These are phyloP conservation scores for Epinephelus malabaricus DNA, from an alignment of 2,797 vertebrate species.

Conservation along the genomic window DNA sequence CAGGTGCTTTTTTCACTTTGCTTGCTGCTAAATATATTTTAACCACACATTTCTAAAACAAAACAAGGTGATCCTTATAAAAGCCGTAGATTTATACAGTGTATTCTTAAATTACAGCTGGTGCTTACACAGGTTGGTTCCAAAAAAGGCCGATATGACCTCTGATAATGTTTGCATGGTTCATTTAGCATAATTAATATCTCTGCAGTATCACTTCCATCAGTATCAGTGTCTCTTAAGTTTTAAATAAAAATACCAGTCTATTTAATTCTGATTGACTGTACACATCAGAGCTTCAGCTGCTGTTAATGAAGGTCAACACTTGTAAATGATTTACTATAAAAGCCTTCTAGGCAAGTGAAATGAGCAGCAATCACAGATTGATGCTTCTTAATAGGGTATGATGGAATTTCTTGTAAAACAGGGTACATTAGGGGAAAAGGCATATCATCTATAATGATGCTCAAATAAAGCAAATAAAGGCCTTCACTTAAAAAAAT, in stretches of 20 bases:
- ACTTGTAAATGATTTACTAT: neutral
- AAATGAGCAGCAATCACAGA: slow-evolving; percentile 3
- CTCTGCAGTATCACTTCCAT: no score
- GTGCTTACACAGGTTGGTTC: no score
- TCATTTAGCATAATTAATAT: no score
- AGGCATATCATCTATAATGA: neutral
- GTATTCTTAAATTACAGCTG: no score
- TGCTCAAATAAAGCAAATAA: neutral
- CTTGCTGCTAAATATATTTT: slow-evolving; percentile 2
- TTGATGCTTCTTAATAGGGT: slow-evolving; percentile 1
- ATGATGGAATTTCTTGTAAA: neutral
- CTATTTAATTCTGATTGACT: no score
- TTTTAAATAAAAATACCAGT: no score
- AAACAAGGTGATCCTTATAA: neutral
- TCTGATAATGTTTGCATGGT: no score
- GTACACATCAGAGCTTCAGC: neutral
- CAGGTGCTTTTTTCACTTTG: slow-evolving; percentile 1
- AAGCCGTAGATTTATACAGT: no score
- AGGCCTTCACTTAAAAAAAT: neutral
- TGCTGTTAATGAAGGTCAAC: slow-evolving; percentile 14
- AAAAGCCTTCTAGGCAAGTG: slow-evolving; percentile 1
- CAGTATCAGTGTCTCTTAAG: no score
- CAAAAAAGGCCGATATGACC: no score
- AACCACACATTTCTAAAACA: neutral
- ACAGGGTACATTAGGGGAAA: neutral